Conservation (phyloP, 2,888 invertebrate genomes). For the Synanthedon andrenaeformis region DNA sequence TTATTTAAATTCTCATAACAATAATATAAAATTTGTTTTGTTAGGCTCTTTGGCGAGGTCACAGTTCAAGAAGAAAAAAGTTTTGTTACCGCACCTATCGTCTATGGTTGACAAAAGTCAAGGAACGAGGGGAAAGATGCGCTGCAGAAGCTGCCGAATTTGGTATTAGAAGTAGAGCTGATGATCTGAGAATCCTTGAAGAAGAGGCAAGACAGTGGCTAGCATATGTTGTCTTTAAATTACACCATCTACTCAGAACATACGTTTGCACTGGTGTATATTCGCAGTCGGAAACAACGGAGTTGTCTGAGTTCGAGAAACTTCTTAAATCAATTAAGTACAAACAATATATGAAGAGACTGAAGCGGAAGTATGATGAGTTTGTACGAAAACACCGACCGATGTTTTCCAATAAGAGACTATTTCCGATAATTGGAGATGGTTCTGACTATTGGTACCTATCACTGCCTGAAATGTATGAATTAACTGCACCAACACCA, state of each 20-base stretch:
- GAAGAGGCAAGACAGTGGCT: constrained; percentile 59
- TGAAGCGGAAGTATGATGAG: constrained; percentile 52
- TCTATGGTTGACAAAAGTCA: constrained; percentile 47
- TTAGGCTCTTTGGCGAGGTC: constrained; percentile 55
- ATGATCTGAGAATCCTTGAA: constrained; percentile 49
- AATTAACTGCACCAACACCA: constrained; percentile 32
- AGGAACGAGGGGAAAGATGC: constrained; percentile 42
- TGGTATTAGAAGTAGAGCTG: constrained; percentile 47
- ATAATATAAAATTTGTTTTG: too few species aligned
- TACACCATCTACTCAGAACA: constrained; percentile 55
- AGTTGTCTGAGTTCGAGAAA: constrained; percentile 52
- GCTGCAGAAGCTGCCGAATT: constrained; percentile 56
- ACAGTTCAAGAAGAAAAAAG: constrained; percentile 45
- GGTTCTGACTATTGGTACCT: constrained; percentile 62
- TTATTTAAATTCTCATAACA: too few species aligned
- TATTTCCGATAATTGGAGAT: constrained; percentile 59
- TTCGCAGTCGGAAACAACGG: constrained; percentile 36
- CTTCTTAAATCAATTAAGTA: constrained; percentile 55
- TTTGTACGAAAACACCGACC: constrained; percentile 56
- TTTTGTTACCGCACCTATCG: constrained; percentile 55
- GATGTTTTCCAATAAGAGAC: constrained; percentile 48
- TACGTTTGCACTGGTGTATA: constrained; percentile 47
- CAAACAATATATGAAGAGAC: constrained; percentile 51
- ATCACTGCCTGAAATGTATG: constrained; percentile 62
- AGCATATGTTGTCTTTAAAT: constrained; percentile 56